phyloP scores from a whole-genome alignment of 2,888 invertebrate genomes.

The Zygaena filipendulae region DNA sequence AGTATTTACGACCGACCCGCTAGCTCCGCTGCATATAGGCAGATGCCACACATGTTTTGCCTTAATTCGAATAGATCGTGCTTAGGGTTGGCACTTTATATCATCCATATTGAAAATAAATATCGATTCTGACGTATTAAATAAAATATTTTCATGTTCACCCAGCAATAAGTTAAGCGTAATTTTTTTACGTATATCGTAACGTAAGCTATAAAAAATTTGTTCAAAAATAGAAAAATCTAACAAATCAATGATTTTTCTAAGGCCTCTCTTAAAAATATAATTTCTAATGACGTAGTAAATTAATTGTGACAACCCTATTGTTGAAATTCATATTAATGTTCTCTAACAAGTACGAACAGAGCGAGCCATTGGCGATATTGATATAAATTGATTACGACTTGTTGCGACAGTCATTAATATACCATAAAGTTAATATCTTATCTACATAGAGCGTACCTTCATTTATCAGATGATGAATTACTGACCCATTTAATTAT shows the following conservation, averaged over 20 bases:
- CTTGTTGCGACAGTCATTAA: slow-evolving; percentile 57
- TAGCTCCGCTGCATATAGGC: slow-evolving; percentile 46
- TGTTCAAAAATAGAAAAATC: too few relatives aligned
- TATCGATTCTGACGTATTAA: too few relatives aligned
- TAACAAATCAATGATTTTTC: too few relatives aligned
- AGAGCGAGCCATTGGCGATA: slow-evolving; percentile 54
- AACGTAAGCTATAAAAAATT: too few relatives aligned
- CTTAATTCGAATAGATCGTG: slow-evolving; percentile 63
- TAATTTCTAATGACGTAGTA: too few relatives aligned
- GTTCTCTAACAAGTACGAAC: slow-evolving; percentile 52
- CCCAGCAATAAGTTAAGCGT: too few relatives aligned
- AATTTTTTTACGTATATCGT: too few relatives aligned
- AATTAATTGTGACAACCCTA: slow-evolving; percentile 37
- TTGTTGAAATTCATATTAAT: slow-evolving; percentile 54
- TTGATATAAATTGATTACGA: slow-evolving; percentile 67
- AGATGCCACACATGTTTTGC: slow-evolving; percentile 64
- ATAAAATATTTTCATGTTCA: too few relatives aligned
- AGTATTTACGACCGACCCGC: slow-evolving; percentile 48
- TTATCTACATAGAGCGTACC: slow-evolving; percentile 49
- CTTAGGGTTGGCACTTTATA: slow-evolving; percentile 34
- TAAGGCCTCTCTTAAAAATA: too few relatives aligned
- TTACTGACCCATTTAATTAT: too few relatives aligned
- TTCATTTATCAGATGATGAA: too few relatives aligned
- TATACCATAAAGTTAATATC: slow-evolving; percentile 47
- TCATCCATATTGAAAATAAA: slow-evolving; percentile 1